Evolutionary conservation across 2,113 vertebrate genomes (phyloP).

Genomic region (Esox niger): DNA sequence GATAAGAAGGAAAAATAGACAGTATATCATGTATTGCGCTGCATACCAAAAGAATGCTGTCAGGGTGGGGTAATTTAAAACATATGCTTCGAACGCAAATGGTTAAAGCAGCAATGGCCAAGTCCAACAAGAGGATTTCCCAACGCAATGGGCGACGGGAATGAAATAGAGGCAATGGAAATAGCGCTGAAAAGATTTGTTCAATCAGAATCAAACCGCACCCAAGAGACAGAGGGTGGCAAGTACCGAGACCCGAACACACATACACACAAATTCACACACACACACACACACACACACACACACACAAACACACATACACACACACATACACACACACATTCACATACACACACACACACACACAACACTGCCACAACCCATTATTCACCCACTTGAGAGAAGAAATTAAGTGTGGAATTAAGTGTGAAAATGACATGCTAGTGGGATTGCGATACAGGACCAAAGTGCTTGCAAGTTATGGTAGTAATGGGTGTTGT

Average conservation of each 20-base stretch:
- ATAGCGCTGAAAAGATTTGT: constrained; percentile 28
- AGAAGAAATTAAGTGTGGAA: constrained; percentile 16
- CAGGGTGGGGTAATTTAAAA: constrained; percentile 76
- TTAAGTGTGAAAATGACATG: constrained; percentile 5
- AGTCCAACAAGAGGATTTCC: constrained; percentile 83
- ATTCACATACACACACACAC: neutral
- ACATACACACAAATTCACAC: constrained; percentile 24
- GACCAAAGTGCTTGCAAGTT: neutral
- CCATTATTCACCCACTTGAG: constrained; percentile 4
- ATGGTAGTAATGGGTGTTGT: neutral
- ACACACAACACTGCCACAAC: neutral
- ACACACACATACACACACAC: neutral
- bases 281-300: neutral
- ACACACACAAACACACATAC: neutral
- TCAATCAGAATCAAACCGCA: constrained; percentile 64
- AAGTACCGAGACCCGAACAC: constrained; percentile 24
- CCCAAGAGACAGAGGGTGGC: constrained; percentile 61
- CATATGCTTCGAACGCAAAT: constrained; percentile 83
- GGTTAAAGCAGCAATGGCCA: constrained; percentile 85
- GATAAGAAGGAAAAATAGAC: neutral
- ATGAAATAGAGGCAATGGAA: constrained; percentile 76
- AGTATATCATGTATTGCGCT: constrained; percentile 12
- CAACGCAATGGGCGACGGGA: constrained; percentile 39
- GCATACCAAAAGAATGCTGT: constrained; percentile 65
- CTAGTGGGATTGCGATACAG: neutral